A percentile compares a stretch with the other conserved stretches of the same genome.
Conservation (phyloP, 2,113 vertebrate species). For the Mustelus asterias region DNA sequence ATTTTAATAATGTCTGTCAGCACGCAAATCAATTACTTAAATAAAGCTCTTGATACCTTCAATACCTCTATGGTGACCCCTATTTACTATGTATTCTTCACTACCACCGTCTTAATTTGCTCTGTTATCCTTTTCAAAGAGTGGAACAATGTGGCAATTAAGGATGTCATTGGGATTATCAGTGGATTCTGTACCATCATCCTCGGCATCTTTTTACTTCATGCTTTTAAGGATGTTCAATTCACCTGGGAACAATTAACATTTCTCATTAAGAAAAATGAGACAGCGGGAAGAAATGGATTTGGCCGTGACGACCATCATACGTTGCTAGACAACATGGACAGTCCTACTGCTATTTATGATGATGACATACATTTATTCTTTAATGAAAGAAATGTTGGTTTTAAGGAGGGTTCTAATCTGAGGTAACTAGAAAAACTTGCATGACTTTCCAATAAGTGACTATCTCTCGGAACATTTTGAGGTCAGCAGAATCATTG, state of each 20-base stretch:
- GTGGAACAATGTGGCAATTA: conserved; percentile 60
- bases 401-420: not conserved
- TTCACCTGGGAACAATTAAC: conserved; percentile 63
- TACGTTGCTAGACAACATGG: conserved; percentile 54
- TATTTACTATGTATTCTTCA: conserved; percentile 70
- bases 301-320: conserved; percentile 46
- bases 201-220: conserved; percentile 65
- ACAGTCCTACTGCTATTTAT: conserved; percentile 40
- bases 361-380: conserved; percentile 54
- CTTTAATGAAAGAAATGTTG: conserved; percentile 47
- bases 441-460: not conserved
- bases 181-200: conserved; percentile 66
- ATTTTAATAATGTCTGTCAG: conserved; percentile 55
- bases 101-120: conserved; percentile 56
- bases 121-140: conserved; percentile 69
- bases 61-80: conserved; percentile 67
- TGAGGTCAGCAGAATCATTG: not conserved
- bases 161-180: conserved; percentile 60
- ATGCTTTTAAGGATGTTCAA: conserved; percentile 61
- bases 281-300: conserved; percentile 18
- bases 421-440: not conserved
- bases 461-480: no score
- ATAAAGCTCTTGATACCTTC: conserved; percentile 67
- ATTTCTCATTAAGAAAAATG: conserved; percentile 46
- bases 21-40: conserved; percentile 70